A percentile compares a stretch with the other conserved stretches of the same genome.
Conservation (phyloP, 2,797 vertebrate genomes). For the Sarcophilus harrisii region DNA sequence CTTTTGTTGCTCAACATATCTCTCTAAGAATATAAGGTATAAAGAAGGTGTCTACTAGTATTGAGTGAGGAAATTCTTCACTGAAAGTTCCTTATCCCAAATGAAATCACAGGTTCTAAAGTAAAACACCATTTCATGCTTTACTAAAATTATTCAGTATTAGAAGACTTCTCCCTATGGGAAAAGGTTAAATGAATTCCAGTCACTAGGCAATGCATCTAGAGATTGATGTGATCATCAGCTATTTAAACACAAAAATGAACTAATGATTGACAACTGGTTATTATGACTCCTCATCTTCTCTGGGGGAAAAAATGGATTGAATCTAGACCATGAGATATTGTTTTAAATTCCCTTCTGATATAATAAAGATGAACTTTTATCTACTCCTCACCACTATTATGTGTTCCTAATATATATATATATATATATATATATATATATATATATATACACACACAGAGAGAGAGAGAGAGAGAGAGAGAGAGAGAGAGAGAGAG, state of each 20-base stretch:
- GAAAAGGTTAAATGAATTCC: not conserved
- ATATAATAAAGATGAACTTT: not conserved
- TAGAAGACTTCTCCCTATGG: not conserved
- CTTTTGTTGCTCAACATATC: not conserved
- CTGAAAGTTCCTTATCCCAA: not conserved
- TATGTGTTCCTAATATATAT: not conserved
- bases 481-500: too few relatives aligned
- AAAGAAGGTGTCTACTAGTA: not conserved
- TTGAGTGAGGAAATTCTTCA: not conserved
- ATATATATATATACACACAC: too few relatives aligned
- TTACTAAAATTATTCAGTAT: constrained; percentile 38
- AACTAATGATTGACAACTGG: not conserved
- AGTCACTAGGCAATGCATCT: not conserved
- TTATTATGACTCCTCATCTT: not conserved
- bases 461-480: too few relatives aligned
- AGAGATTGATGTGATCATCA: not conserved
- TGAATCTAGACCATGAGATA: not conserved
- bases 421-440: too few relatives aligned
- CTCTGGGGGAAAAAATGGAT: not conserved
- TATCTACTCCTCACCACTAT: not conserved
- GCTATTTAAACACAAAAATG: not conserved
- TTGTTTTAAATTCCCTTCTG: constrained; percentile 34
- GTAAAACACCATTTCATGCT: not conserved
- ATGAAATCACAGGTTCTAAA: not conserved
- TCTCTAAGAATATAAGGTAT: not conserved